Base-by-base conservation (phyloP, 1,140 invertebrate species). In the Neodiprion lecontei region DNA sequence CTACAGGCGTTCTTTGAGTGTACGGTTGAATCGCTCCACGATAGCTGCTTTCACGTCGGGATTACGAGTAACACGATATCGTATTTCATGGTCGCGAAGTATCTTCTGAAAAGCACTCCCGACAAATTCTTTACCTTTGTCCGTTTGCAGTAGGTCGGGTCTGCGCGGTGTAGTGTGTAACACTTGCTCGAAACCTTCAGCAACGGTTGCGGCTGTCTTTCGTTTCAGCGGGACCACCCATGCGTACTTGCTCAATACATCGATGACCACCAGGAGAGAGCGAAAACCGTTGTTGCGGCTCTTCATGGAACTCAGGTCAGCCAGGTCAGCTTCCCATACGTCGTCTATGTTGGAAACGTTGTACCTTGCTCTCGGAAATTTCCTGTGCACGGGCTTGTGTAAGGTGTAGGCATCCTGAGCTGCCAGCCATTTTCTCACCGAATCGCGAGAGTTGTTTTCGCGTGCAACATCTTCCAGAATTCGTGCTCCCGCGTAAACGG, bases 241-340 rank as follows among this genome's bases (percentile, higher is more conserved):
- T 5, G 79, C 82, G 74, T 79, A 85, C 74, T 86, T 87, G 75
- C 78, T 80, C 66, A 88, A 84, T 1, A 82, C 77, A 74, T 89
- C 85, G 67, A 88, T 87, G 2, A 85, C 81, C 11, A 78, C 80
- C 17, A 89, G 73, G 23, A 89, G 69, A 74, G 84, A 89, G 1
- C 75, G 77, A 68, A 74, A 74, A 21, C 76, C 75, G 69, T 82
- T 70, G 77, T 89, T 17, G 17, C 17, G 17, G 17, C 17, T 17
- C 17, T 17, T 17, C 17, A 17, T 17, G 17, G 17, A 17, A 17
- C 17, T 17, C 17, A 17, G 17, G 17, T 17, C 17, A 17, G 17
- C 17, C 17, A 17, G 17, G 17, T 17, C 17, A 17, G 17, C 17
- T 17, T 17, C 17, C 17, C 17, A 17, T 17, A 17, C 17, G 17